These are phyloP conservation scores for Strigamia transsilvanica DNA, from an alignment of 2,888 invertebrate species.

Conservation along the genomic window DNA sequence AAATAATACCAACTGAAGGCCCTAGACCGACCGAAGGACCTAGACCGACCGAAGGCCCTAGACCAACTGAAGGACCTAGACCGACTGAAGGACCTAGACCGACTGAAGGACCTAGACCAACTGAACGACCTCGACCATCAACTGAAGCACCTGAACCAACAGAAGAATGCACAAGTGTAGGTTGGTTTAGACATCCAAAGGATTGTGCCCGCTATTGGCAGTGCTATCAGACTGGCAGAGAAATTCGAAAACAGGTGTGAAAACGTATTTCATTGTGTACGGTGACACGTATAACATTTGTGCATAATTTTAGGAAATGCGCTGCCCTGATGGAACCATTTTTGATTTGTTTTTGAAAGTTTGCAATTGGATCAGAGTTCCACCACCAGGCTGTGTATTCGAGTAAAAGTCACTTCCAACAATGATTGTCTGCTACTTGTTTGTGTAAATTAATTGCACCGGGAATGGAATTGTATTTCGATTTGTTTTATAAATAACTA, in stretches of 20 bases:
- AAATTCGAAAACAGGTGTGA: background rate
- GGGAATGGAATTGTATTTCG: background rate
- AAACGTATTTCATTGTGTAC: background rate
- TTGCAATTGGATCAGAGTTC: slow-evolving; percentile 56
- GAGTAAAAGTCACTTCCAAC: background rate
- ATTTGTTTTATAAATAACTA: background rate
- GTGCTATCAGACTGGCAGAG: background rate
- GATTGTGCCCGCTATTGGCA: slow-evolving; percentile 50
- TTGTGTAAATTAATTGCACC: background rate
- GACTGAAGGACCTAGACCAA: background rate
- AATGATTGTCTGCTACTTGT: background rate
- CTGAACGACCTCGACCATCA: background rate
- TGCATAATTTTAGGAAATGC: slow-evolving; percentile 51
- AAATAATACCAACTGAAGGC: background rate
- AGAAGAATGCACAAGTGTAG: slow-evolving; percentile 13
- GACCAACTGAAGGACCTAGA: background rate
- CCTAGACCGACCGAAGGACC: background rate
- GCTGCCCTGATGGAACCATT: slow-evolving; percentile 57
- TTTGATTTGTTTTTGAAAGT: slow-evolving; percentile 56
- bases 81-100: background rate
- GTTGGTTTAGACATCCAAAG: slow-evolving; percentile 53
- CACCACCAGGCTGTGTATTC: background rate
- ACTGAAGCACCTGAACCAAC: background rate
- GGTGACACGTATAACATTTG: background rate
- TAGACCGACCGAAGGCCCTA: background rate